phyloP scores from a whole-genome alignment of 2,888 invertebrate species.

The Caradrina clavipalpis region DNA sequence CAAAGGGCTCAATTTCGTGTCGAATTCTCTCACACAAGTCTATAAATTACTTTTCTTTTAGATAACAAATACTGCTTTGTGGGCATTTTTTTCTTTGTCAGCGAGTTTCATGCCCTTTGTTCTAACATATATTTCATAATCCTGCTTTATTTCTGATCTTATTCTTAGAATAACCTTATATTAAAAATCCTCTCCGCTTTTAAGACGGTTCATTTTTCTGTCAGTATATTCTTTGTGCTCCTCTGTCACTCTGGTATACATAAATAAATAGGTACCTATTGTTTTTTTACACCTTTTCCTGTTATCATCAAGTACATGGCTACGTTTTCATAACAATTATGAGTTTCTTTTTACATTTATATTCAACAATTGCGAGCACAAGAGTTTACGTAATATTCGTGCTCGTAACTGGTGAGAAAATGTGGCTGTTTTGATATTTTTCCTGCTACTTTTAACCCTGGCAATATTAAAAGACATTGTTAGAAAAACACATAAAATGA shows the following conservation, averaged over 20 bases:
- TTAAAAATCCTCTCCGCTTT: constrained; percentile 7
- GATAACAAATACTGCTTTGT: constrained; percentile 39
- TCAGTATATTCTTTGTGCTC: background rate
- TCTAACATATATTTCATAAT: constrained; percentile 36
- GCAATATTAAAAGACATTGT: background rate
- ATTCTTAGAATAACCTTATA: background rate
- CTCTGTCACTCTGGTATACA: no score
- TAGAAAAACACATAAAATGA: background rate
- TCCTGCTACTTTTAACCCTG: background rate
- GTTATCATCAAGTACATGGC: no score
- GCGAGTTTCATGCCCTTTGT: constrained; percentile 35
- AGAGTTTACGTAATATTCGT: no score
- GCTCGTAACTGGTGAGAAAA: background rate
- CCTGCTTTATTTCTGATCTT: constrained; percentile 12
- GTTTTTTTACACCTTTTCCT: no score
- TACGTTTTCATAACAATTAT: no score
- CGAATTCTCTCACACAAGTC: constrained; percentile 10
- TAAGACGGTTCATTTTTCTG: background rate
- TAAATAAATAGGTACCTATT: no score
- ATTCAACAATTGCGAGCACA: no score
- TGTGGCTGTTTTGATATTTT: background rate
- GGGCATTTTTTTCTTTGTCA: constrained; percentile 37
- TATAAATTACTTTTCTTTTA: constrained; percentile 49
- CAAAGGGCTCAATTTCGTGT: constrained; percentile 35
- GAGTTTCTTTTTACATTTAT: no score